Evolutionary conservation across 1,140 invertebrate species (phyloP).

Genomic region (Magallana gigas): DNA sequence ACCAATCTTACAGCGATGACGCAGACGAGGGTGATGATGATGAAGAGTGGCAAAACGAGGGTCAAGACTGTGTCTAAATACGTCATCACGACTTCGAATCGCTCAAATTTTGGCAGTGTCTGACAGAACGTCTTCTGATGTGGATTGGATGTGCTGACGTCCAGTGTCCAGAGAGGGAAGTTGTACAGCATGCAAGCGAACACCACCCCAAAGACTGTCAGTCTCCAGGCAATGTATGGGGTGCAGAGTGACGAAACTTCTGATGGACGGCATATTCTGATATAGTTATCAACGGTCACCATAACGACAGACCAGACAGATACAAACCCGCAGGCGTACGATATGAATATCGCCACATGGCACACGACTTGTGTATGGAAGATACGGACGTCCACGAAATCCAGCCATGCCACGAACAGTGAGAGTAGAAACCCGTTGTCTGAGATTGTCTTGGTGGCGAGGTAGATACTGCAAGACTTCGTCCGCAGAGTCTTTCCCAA

Average conservation of each 20-base stretch:
- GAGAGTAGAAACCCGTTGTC: constrained; percentile 63
- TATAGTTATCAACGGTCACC: constrained; percentile 69
- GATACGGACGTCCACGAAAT: constrained; percentile 78
- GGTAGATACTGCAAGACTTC: constrained; percentile 66
- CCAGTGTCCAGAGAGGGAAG: constrained; percentile 67
- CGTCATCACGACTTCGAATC: constrained; percentile 66
- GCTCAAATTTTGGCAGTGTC: constrained; percentile 82
- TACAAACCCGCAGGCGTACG: constrained; percentile 73
- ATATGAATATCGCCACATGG: constrained; percentile 72
- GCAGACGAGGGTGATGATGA: constrained; percentile 83
- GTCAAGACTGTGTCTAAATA: constrained; percentile 82
- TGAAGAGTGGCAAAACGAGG: constrained; percentile 81
- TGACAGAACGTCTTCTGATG: constrained; percentile 79
- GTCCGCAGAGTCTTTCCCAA: constrained; percentile 50
- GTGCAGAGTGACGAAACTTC: constrained; percentile 68
- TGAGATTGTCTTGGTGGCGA: constrained; percentile 59
- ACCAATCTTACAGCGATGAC: constrained; percentile 79
- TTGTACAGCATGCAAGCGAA: constrained; percentile 66
- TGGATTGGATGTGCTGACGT: constrained; percentile 50
- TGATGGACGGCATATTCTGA: constrained; percentile 72
- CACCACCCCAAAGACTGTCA: constrained; percentile 54
- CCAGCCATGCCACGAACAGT: constrained; percentile 80
- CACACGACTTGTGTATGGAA: constrained; percentile 70
- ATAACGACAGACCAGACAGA: constrained; percentile 76
- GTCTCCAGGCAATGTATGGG: constrained; percentile 60